Evolutionary conservation across 2,113 vertebrate genomes (phyloP).

Genomic region (Mustelus asterias): DNA sequence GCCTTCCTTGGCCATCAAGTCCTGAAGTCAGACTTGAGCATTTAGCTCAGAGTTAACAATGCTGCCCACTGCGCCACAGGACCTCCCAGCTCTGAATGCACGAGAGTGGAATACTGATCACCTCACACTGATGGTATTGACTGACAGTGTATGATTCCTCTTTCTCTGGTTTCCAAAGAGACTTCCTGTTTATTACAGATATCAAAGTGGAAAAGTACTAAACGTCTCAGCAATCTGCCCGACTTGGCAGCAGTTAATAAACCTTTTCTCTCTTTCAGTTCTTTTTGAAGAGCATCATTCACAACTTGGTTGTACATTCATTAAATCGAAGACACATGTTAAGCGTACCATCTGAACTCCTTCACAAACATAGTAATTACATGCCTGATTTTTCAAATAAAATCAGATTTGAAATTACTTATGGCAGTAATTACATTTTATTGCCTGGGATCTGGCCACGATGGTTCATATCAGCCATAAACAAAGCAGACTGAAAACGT

Average conservation of each 20-base stretch:
- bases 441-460: not conserved
- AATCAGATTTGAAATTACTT: constrained; percentile 22
- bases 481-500: not conserved
- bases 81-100: not conserved
- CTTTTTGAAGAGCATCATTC: not conserved
- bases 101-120: not conserved
- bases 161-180: not conserved
- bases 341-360: not conserved
- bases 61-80: not conserved
- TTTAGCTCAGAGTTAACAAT: not conserved
- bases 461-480: not conserved
- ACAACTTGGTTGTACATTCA: constrained; percentile 5
- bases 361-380: constrained; percentile 4
- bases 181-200: constrained; percentile 26
- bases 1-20: not conserved
- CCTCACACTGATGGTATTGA: not conserved
- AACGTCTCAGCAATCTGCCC: not conserved
- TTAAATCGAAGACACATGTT: constrained; percentile 31
- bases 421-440: constrained; percentile 28
- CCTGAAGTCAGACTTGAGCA: no score
- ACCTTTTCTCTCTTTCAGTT: not conserved
- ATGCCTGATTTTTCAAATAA: constrained; percentile 14
- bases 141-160: not conserved
- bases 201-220: not conserved
- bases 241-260: not conserved